Base-by-base conservation (phyloP, 2,888 invertebrate genomes). In the Trypoxylon attenuatum region DNA sequence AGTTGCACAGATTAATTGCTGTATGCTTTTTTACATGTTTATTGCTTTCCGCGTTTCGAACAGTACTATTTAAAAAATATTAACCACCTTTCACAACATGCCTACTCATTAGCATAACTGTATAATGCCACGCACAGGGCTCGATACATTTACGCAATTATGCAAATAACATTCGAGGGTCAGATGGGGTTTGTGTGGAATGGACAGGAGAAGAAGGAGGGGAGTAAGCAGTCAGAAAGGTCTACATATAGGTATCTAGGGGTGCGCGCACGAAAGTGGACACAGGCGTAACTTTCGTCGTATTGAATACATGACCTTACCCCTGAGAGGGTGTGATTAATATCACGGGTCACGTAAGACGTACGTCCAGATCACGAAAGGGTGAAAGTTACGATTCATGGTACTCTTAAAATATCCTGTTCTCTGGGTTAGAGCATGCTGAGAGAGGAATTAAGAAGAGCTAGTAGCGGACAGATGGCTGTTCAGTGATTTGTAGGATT, bases 241-340 rank as follows among this genome's bases (percentile, higher is more conserved):
- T n/a, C n/a, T n/a, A n/a, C n/a, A n/a, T n/a, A n/a, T n/a, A n/a
- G n/a, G 33, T 13, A 2, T 10, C n/a, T 33, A 33, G n/a, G 13
- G 33, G 33, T 33, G 33, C 10, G 13, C 33, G 13, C 13, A 33
- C 33, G 33, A 33, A 33, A 10, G 33, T 33, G 13, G 33, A 33
- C n/a, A 33, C 33, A 33, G n/a, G 33, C 41, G 16, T 15, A 5
- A 1, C 41, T 15, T 16, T 41, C n/a, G 10, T 33, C 33, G 10
- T 33, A 33, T 33, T 4, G 33, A 33, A 13, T 76, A 57, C 59
- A 47, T 47, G 81, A 81, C 79, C 80, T 81, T 81, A 76, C 69
- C 81, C 81, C 74, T 78, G 77, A 47, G 39, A 51, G 63, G n/a
- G n/a, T 5, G 55, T 62, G 81, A 80, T 80, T 78, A 79, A 79